Base-by-base conservation (phyloP, 2,797 vertebrate genomes). In the Monodelphis domestica region DNA sequence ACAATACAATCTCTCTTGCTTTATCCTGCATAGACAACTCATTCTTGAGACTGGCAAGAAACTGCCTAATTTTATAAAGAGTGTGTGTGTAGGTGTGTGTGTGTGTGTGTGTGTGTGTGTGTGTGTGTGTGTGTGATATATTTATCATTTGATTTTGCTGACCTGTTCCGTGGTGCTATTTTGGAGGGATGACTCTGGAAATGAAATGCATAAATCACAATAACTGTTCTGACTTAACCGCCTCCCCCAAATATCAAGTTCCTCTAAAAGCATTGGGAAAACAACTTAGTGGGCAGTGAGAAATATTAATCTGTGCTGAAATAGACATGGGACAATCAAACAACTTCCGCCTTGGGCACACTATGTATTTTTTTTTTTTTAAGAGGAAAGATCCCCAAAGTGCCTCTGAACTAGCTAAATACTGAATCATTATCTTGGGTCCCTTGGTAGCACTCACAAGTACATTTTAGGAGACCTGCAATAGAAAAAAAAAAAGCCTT, bases 21-120 rank as follows among this genome's bases (percentile, higher is more conserved):
- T 95, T 96, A 93, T 95, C 94, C 91, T 92, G 92, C 90, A 52
- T 4, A 53, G 91, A 94, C 91, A 89, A 94, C 91, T 92, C 57
- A 88, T 96, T 94, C 94, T 96, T 95, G 0, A 21, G 94, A 88
- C 94, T 96, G 88, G 53, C 95, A 94, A 97, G 92, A 97, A 97
- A 97, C 78, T 91, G 90, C 95, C 95, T 90, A 53, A 88, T 93
- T 97, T 94, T 91, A 92, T 53, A 94, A 89, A 97, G 29, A 57
- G 29, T 56, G 56, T 57, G 59, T 59, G 29, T 5, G 59, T 63
- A 33, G 70, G 63, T 70, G 59, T 70, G 59, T 70, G 59, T 70
- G 59, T 63, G 33, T 63, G 59, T 63, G 33, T 63, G 59, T 70
- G 59, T 33, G 33, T 63, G 59, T n/a, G 59, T 70, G n/a, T 70